Conservation (phyloP, 2,797 vertebrate species). For the Spinibarbus caldwelli region DNA sequence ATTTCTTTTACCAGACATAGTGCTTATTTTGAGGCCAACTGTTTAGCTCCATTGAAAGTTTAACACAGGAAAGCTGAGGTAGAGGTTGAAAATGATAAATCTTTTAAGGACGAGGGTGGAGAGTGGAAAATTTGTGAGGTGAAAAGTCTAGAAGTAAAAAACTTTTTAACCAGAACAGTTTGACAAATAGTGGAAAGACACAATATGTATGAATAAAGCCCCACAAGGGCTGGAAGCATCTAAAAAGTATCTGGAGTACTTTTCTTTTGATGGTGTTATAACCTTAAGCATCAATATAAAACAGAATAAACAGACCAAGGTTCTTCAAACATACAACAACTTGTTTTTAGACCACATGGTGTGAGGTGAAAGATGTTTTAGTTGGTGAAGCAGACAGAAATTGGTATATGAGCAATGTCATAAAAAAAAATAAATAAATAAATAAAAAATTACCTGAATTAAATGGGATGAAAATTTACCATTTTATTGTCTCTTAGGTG, state of each 20-base stretch:
- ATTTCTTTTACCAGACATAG: not conserved
- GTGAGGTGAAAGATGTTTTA: not conserved
- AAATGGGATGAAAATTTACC: not conserved
- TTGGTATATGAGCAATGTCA: not conserved
- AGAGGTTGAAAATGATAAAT: not conserved
- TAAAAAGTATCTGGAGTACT: not conserved
- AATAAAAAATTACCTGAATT: slow-evolving; percentile 1
- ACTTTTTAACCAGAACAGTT: slow-evolving; percentile 5
- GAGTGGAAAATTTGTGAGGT: not conserved
- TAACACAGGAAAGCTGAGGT: not conserved
- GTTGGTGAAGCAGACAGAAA: not conserved
- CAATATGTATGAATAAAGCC: not conserved
- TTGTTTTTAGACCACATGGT: not conserved
- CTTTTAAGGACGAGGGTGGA: not conserved
- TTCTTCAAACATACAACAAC: not conserved
- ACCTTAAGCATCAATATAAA: slow-evolving; percentile 5
- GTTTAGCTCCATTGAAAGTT: not conserved
- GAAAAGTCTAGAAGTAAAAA: not conserved
- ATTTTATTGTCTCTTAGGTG: too few species aligned
- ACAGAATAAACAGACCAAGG: slow-evolving; percentile 5
- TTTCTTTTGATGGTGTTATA: not conserved
- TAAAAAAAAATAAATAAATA: not conserved
- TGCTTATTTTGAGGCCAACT: not conserved
- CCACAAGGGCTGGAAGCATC: not conserved
- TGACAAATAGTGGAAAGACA: not conserved